Base-by-base conservation (phyloP, 2,113 vertebrate species). In the Pipra filicauda region DNA sequence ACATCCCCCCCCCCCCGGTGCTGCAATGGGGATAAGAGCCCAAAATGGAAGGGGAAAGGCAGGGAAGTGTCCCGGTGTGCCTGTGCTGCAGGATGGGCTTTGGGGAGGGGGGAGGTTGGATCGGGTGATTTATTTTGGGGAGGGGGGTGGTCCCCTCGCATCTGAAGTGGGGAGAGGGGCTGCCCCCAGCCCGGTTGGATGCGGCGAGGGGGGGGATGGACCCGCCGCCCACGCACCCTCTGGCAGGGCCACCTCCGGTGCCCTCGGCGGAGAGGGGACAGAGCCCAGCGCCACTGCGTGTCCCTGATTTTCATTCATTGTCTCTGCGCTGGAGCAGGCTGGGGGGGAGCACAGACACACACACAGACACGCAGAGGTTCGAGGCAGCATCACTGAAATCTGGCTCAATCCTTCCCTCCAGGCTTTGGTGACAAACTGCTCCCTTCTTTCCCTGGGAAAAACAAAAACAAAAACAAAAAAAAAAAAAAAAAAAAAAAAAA, bases 231-330 rank as follows among this genome's bases (percentile, higher is more conserved):
- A 6, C 15, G 1, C 27, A 8, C 11, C 78, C 71, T 16, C 79
- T 11, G 70, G 74, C 75, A 64, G 59, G 37, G 64, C 55, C 73
- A 79, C 75, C 17, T 21, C 41, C 66, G 14, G 67, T 48, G 67
- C 77, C 81, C 81, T 78, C 15, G 4, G 7, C 55, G 0, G 37
- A 51, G 76, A 54, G 78, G 88, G 51, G 77, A 49, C 88, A 54
- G 73, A 52, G 55, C 11, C 6, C 85, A 49, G 90, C 27, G 19
- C 64, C 72, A 11, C 77, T 85, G 88, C 61, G 1, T 6, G 62
- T 67, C 82, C 83, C 93, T 72, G 46, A 15, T 89, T 79, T 51
- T 12, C 85, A 88, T 89, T 94, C 92, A 85, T 91, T 88, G 74
- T 85, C 83, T 78, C 49, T 62, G 88, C 1, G 2, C 76, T 37